Percentiles rank a stretch among this genome's conserved stretches.
Conservation (phyloP, 2,888 invertebrate genomes). For the Drosophila recens region DNA sequence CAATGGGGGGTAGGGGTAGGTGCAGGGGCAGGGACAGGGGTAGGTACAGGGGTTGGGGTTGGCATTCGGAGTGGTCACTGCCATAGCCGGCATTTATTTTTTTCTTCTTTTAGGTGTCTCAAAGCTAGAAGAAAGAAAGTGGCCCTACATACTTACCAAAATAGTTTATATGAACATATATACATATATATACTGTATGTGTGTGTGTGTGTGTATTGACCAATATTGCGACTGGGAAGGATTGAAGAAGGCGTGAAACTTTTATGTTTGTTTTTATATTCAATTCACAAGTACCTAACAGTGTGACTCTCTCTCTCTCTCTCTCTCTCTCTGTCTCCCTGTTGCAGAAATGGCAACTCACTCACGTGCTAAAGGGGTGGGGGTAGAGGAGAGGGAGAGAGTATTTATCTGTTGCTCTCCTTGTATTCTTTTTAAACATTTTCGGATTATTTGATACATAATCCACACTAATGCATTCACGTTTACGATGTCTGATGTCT, state of each 20-base stretch:
- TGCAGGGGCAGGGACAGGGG: no score
- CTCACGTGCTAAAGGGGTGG: no score
- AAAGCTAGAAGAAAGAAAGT: constrained; percentile 52
- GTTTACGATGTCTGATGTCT: constrained; percentile 44
- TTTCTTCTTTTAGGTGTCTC: constrained; percentile 48
- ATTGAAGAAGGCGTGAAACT: constrained; percentile 68
- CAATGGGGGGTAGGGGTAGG: constrained; percentile 10
- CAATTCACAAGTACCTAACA: constrained; percentile 73
- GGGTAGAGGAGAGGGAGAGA: no score
- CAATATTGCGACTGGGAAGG: constrained; percentile 42
- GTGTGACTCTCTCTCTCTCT: constrained; percentile 18
- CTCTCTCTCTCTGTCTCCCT: neutral
- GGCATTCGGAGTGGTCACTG: constrained; percentile 50
- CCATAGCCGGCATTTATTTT: constrained; percentile 26
- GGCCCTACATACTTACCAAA: constrained; percentile 49
- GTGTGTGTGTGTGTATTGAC: constrained; percentile 33
- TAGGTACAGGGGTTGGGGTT: constrained; percentile 9
- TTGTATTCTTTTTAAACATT: constrained; percentile 54
- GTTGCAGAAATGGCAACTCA: no score
- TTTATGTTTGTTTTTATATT: constrained; percentile 82
- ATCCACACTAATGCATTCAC: constrained; percentile 71
- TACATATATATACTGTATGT: neutral
- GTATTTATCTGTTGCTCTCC: constrained; percentile 61
- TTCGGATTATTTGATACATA: constrained; percentile 70
- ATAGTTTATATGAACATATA: constrained; percentile 21